Evolutionary conservation across 2,113 vertebrate genomes (phyloP).

Genomic region (Cyprinodon tularosa): DNA sequence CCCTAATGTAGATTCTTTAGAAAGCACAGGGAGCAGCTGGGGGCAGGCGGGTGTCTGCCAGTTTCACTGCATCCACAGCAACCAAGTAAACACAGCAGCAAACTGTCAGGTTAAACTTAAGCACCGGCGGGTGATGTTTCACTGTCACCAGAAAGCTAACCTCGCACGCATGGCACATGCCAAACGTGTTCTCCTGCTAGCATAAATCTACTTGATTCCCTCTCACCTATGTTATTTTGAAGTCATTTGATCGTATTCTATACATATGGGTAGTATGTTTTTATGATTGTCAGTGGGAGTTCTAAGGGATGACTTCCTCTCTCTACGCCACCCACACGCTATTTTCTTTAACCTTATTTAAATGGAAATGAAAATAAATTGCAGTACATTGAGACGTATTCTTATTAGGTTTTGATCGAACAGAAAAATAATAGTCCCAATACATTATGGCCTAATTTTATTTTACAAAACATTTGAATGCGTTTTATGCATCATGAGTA

Average conservation of each 20-base stretch:
- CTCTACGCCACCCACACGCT: too few relatives aligned
- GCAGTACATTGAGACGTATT: neutral
- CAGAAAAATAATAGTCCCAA: neutral
- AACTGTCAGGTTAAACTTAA: constrained; percentile 82
- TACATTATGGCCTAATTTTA: neutral
- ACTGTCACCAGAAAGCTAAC: constrained; percentile 76
- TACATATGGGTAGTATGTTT: neutral
- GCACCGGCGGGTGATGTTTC: constrained; percentile 76
- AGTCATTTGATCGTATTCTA: constrained; percentile 6
- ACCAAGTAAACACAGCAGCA: constrained; percentile 82
- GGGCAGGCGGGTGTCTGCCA: constrained; percentile 79
- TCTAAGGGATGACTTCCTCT: neutral
- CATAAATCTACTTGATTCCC: constrained; percentile 70
- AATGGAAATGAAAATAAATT: too few relatives aligned
- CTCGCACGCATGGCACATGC: constrained; percentile 65
- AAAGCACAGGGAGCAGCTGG: constrained; percentile 85
- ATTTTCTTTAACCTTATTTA: neutral
- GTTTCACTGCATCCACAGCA: constrained; percentile 77
- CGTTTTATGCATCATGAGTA: neutral
- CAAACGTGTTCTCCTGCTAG: constrained; percentile 62
- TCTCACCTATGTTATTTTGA: constrained; percentile 44
- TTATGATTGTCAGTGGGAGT: neutral
- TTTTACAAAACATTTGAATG: neutral
- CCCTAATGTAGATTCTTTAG: constrained; percentile 84
- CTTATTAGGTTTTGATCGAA: neutral